Evolutionary conservation across 2,888 invertebrate genomes (phyloP), one percentile per base, ranked within the genome.

Genomic region (Automeris io): DNA sequence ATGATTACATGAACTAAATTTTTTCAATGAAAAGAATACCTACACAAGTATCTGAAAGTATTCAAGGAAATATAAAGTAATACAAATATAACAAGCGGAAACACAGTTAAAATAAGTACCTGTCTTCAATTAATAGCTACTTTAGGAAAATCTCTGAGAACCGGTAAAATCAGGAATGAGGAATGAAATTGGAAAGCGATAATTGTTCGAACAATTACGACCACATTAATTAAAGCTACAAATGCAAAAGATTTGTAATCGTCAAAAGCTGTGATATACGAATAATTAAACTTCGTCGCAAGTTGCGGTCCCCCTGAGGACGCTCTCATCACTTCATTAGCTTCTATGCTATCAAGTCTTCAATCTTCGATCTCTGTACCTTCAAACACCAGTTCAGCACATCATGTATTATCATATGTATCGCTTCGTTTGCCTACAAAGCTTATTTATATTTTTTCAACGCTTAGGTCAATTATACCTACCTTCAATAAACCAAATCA

Each of bases 201-300:
- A 68, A 76, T 82, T 73, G 85, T 81, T 85, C 83, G 85, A 78
- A 82, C 62, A 70, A 78, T 82, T 71, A 63, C 70, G 76, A 80
- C 79, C 79, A 76, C 81, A 46, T 60, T 67, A 68, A 55, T 45
- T 70, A 65, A 78, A 83, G 80, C 83, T 82, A 76, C 82, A 82
- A 83, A 78, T 82, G 86, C 83, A 85, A 85, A 83, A 83, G 80
- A 82, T 85, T 83, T 81, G 82, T 85, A 81, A 85, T 85, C 86
- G 86, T 86, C 86, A 86, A 86, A 86, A 85, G 85, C 86, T 86
- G 86, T 86, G 86, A 86, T 86, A 86, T 85, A 81, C 69, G 59
- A 79, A 74, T 78, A 71, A 77, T 69, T 75, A 75, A 78, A 78
- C 67, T 71, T 70, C 22, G 32, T 72, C 73, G 77, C 60, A 57